phyloP scores from a whole-genome alignment of 23 tunicate genomes.

The Trididemnum clinides region DNA sequence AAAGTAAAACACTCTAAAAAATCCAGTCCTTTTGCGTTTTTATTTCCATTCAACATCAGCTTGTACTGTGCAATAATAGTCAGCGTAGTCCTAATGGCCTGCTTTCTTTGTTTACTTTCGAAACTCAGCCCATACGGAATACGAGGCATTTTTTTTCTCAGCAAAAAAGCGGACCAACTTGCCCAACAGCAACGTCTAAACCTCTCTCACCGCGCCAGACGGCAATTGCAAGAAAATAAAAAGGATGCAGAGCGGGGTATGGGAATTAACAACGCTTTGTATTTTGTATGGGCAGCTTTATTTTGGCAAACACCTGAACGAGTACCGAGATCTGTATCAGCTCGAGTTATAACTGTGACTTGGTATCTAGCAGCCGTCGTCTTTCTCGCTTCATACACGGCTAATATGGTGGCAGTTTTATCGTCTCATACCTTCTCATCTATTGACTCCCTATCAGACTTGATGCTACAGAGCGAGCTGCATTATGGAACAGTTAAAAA shows the following conservation, averaged over 20 bases:
- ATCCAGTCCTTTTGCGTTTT: conserved; percentile 73
- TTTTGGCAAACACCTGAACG: conserved; percentile 97
- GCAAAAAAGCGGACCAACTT: conserved; percentile 39
- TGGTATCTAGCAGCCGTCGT: conserved; percentile 92
- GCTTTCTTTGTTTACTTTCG: conserved; percentile 61
- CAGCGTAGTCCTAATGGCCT: conserved; percentile 56
- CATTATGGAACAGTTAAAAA: conserved; percentile 76
- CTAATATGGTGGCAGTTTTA: conserved; percentile 83
- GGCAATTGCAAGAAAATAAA: conserved; percentile 46
- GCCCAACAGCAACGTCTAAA: not conserved
- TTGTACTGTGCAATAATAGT: conserved; percentile 53
- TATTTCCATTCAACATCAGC: conserved; percentile 57
- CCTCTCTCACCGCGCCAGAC: not conserved
- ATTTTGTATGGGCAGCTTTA: conserved; percentile 93
- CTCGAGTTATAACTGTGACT: conserved; percentile 57
- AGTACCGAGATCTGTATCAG: conserved; percentile 87
- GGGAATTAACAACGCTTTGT: conserved; percentile 82
- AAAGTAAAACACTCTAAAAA: not conserved
- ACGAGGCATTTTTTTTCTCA: conserved; percentile 78
- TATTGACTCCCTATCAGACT: conserved; percentile 46
- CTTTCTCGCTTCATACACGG: conserved; percentile 86
- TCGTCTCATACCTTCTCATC: not conserved
- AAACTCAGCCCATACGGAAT: conserved; percentile 82
- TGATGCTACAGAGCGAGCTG: conserved; percentile 51
- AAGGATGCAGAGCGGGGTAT: conserved; percentile 73